These are phyloP conservation scores for Lutjanus erythropterus DNA, from an alignment of 2,113 vertebrate species.

Conservation along the genomic window DNA sequence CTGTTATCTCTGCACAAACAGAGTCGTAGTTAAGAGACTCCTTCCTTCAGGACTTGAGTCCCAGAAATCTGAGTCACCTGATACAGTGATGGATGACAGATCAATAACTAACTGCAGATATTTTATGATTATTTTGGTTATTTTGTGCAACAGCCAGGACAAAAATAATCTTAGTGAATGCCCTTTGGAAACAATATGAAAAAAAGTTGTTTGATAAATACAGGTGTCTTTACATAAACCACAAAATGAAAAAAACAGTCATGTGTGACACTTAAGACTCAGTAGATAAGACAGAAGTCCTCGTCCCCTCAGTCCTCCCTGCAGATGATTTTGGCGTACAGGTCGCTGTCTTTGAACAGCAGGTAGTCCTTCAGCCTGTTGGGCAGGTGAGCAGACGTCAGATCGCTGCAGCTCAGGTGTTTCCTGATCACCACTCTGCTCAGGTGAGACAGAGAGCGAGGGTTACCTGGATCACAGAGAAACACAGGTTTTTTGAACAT, in stretches of 20 bases:
- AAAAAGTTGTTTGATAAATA: not conserved
- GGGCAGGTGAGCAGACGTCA: constrained; percentile 85
- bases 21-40: not conserved
- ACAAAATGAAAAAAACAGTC: not conserved
- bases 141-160: not conserved
- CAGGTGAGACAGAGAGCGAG: constrained; percentile 88
- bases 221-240: not conserved
- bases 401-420: constrained; percentile 80
- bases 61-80: not conserved
- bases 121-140: not conserved
- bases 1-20: not conserved
- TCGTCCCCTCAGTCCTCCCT: constrained; percentile 33
- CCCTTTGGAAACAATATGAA: not conserved
- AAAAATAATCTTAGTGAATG: not conserved
- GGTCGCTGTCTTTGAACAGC: constrained; percentile 89
- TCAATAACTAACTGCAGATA: not conserved
- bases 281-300: not conserved
- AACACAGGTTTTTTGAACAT: not conserved
- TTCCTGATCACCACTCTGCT: constrained; percentile 89
- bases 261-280: constrained; percentile 6
- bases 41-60: not conserved
- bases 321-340: constrained; percentile 83
- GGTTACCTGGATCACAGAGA: constrained; percentile 83
- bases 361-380: constrained; percentile 86
- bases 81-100: not conserved